Percentiles rank a stretch among this genome's conserved stretches.
phyloP scores from a whole-genome alignment of 2,797 vertebrate genomes.

The Erpetoichthys calabaricus region DNA sequence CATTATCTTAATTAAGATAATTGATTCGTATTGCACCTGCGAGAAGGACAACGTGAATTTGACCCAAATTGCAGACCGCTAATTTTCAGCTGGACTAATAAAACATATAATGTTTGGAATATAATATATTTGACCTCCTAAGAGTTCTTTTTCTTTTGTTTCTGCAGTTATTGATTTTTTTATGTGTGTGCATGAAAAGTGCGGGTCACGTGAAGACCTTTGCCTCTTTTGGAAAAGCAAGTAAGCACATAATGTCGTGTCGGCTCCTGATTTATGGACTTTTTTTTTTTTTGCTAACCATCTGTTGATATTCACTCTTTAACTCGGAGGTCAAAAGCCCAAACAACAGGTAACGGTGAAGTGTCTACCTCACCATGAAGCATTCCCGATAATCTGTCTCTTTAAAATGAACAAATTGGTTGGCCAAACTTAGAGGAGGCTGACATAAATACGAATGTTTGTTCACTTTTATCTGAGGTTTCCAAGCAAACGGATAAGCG shows the following conservation, averaged over 20 bases:
- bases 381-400: constrained; percentile 15
- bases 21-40: constrained; percentile 70
- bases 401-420: constrained; percentile 6
- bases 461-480: constrained; percentile 14
- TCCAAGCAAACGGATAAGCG: constrained; percentile 13
- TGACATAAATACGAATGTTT: constrained; percentile 9
- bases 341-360: constrained; percentile 28
- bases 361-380: constrained; percentile 14
- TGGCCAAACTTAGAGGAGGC: neutral
- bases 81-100: constrained; percentile 18
- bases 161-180: too few species aligned
- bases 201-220: too few species aligned
- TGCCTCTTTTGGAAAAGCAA: too few species aligned
- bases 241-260: too few species aligned
- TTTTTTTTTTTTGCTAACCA: constrained; percentile 5
- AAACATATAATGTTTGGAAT: too few species aligned
- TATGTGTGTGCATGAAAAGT: too few species aligned
- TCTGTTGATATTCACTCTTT: constrained; percentile 25
- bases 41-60: constrained; percentile 42
- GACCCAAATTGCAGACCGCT: constrained; percentile 45
- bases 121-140: too few species aligned
- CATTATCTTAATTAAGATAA: constrained; percentile 69
- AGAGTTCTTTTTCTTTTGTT: too few species aligned
- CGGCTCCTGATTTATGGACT: too few species aligned
- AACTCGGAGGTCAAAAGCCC: constrained; percentile 19